Conservation (phyloP, 2,797 vertebrate genomes). For the Thalassophryne amazonica region DNA sequence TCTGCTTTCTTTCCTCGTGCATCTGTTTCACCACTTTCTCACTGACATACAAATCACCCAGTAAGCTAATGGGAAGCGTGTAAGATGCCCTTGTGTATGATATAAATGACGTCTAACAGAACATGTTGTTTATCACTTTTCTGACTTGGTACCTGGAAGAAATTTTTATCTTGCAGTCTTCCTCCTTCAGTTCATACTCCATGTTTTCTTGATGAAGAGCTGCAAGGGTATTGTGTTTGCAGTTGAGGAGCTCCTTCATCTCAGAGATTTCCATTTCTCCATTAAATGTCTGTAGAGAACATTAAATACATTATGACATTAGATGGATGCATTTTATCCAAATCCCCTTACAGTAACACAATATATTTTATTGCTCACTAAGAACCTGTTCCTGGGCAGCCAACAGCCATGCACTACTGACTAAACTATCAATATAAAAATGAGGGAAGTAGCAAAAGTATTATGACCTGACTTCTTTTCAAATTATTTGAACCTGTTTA, state of each 20-base stretch:
- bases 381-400: background rate
- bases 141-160: conserved; percentile 54
- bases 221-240: conserved; percentile 42
- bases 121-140: background rate
- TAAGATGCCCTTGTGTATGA: background rate
- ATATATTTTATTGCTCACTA: conserved; percentile 23
- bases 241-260: conserved; percentile 55
- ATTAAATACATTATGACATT: conserved; percentile 6
- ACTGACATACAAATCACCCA: conserved; percentile 44
- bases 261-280: conserved; percentile 61
- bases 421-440: conserved; percentile 8
- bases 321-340: conserved; percentile 6
- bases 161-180: conserved; percentile 61
- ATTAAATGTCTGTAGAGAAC: conserved; percentile 64
- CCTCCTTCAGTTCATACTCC: conserved; percentile 51
- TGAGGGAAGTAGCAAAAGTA: conserved; percentile 3
- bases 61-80: conserved; percentile 18
- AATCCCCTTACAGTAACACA: conserved; percentile 12
- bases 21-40: conserved; percentile 65
- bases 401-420: background rate
- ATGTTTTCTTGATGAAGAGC: conserved; percentile 63
- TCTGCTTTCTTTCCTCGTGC: conserved; percentile 63
- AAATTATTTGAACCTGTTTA: background rate
- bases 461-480: background rate
- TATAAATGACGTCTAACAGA: background rate